These are phyloP conservation scores for Melierax canorus DNA, from an alignment of 2,113 vertebrate species.

Conservation along the genomic window DNA sequence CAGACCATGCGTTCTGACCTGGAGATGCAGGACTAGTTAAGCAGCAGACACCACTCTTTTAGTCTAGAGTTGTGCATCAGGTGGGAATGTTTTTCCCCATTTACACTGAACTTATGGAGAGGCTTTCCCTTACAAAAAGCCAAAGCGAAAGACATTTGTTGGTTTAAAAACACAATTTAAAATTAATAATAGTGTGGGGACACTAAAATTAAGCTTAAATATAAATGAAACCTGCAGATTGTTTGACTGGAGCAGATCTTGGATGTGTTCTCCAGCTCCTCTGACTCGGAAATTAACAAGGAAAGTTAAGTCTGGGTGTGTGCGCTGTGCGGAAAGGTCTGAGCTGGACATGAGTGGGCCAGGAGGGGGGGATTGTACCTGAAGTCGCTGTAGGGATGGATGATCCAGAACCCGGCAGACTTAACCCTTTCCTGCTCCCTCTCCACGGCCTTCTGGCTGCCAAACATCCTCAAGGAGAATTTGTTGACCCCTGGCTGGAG, in stretches of 20 bases:
- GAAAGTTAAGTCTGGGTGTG: constrained; percentile 6
- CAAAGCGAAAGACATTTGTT: not conserved
- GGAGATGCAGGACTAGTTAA: not conserved
- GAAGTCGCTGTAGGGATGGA: constrained; percentile 99
- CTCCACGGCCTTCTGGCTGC: constrained; percentile 98
- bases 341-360: not conserved
- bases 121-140: not conserved
- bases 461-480: constrained; percentile 99
- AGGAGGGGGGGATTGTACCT: constrained; percentile 78
- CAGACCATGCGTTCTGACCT: not conserved
- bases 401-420: constrained; percentile 98
- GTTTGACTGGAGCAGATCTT: not conserved
- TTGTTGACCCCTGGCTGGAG: constrained; percentile 99
- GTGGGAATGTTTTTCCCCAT: not conserved
- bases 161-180: not conserved
- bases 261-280: not conserved
- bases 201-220: not conserved
- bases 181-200: not conserved
- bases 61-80: constrained; percentile 26
- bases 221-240: not conserved
- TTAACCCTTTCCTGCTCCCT: constrained; percentile 96
- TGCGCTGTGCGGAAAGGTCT: not conserved
- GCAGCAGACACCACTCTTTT: not conserved
- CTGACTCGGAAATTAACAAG: not conserved
- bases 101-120: not conserved